Evolutionary conservation across 2,113 vertebrate genomes (phyloP), one percentile per base, ranked within the genome.

Genomic region (Thunnus thynnus): DNA sequence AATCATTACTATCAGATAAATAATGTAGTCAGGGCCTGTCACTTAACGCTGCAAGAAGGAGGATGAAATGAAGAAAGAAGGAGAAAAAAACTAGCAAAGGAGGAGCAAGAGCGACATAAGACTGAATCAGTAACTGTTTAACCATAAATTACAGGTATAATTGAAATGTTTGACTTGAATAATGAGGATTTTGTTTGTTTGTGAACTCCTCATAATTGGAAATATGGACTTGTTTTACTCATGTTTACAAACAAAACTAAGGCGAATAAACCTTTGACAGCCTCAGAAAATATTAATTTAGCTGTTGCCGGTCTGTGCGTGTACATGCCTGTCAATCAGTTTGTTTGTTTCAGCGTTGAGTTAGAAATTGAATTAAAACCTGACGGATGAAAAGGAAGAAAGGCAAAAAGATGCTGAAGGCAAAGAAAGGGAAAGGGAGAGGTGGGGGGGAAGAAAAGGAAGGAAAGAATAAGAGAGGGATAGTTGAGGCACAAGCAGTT

Each of bases 1-100:
- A 93, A 90, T 91, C 91, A 91, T 91, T 93, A 93, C 86, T 84
- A 84, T 80, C 63, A 80, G 72, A 92, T 92, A 86, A 91, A 92
- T 92, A 90, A 90, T 92, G 84, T 78, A 93, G 82, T 71, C 78
- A 55, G 48, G 82, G 69, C 74, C 60, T 76, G 62, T 60, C 54
- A 48, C 72, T 58, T 76, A 73, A 75, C 71, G 68, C 63, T 55
- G 69, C 22, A 27, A 61, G 56, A 30, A 64, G 57, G 62, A 41
- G 27, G 55, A 84, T 11, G 52, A 73, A 56, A 70, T 41, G 57
- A 51, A 70, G 22, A 57, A 36, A 56, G 63, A 48, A 75, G 48
- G 47, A 4, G n/a, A 55, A 66, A 22, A 41, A 56, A 48, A 72
- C 3, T 63, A 10, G 11, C 18, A 68, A 58, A 17, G 46, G 36